phyloP scores from a whole-genome alignment of 2,888 invertebrate genomes.

The Mythimna pallens region DNA sequence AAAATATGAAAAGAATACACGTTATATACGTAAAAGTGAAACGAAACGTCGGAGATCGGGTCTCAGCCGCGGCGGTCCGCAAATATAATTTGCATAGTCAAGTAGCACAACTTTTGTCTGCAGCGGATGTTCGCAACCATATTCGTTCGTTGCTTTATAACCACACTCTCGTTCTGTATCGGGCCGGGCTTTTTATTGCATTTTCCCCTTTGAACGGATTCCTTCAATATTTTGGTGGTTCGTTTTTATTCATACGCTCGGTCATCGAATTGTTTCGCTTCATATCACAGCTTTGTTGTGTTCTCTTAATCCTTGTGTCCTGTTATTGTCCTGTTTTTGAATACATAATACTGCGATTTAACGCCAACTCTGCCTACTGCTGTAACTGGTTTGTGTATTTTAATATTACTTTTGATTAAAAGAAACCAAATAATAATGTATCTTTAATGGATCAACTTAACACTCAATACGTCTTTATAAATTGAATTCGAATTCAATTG shows the following conservation, averaged over 20 bases:
- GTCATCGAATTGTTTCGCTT: slow-evolving; percentile 89
- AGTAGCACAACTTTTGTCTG: slow-evolving; percentile 90
- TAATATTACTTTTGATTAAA: not conserved
- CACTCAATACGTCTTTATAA: slow-evolving; percentile 33
- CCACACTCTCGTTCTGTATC: slow-evolving; percentile 88
- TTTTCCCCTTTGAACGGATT: slow-evolving; percentile 90
- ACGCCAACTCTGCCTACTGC: not conserved
- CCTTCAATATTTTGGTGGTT: slow-evolving; percentile 90
- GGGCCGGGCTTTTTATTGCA: slow-evolving; percentile 88
- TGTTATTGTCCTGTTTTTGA: slow-evolving; percentile 42
- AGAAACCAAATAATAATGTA: not conserved
- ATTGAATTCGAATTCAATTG: slow-evolving; percentile 59
- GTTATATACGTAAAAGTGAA: slow-evolving; percentile 88
- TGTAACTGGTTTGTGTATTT: slow-evolving; percentile 1
- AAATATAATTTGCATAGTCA: slow-evolving; percentile 91
- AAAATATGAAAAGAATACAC: slow-evolving; percentile 91
- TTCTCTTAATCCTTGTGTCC: slow-evolving; percentile 71
- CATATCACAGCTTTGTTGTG: slow-evolving; percentile 82
- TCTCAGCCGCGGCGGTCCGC: slow-evolving; percentile 88
- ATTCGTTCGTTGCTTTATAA: slow-evolving; percentile 90
- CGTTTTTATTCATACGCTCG: slow-evolving; percentile 89
- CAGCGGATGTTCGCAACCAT: slow-evolving; percentile 89
- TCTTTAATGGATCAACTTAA: slow-evolving; percentile 9
- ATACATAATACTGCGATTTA: slow-evolving; percentile 8
- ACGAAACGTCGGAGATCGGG: slow-evolving; percentile 89